Conservation (phyloP, 2,113 vertebrate genomes). For the Mus spicilegus region DNA sequence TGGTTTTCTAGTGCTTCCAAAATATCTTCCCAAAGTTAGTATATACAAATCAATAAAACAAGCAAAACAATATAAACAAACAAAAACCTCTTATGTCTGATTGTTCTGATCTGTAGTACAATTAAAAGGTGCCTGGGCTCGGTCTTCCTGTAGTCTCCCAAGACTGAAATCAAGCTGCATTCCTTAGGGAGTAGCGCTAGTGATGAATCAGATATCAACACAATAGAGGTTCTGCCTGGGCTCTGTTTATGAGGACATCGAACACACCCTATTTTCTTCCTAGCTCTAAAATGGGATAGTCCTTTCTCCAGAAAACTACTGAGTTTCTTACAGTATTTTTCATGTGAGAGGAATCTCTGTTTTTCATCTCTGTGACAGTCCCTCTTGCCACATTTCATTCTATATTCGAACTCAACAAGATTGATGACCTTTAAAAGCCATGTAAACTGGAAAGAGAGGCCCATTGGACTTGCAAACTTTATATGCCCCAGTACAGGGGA, state of each 20-base stretch:
- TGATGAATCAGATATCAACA: neutral
- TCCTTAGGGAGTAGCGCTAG: neutral
- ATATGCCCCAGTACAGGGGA: too few relatives aligned
- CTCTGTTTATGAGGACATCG: neutral
- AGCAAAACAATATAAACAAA: neutral
- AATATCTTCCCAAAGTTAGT: neutral
- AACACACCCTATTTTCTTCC: neutral
- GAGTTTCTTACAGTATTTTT: neutral
- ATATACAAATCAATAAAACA: neutral
- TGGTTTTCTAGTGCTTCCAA: neutral
- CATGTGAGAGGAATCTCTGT: neutral
- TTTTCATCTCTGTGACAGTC: neutral
- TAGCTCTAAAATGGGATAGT: neutral
- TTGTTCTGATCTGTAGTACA: neutral
- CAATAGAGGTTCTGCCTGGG: neutral
- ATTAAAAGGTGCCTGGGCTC: rapidly evolving
- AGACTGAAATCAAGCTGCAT: neutral
- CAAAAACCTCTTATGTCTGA: neutral
- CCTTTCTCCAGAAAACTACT: neutral
- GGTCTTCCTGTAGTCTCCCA: neutral
- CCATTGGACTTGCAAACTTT: too few relatives aligned
- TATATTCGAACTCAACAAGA: neutral
- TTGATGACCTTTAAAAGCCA: neutral
- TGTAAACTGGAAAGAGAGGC: too few relatives aligned
- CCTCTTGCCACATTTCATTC: neutral